phyloP scores from a whole-genome alignment of 2,113 vertebrate species.

The Salvelinus namaycush region DNA sequence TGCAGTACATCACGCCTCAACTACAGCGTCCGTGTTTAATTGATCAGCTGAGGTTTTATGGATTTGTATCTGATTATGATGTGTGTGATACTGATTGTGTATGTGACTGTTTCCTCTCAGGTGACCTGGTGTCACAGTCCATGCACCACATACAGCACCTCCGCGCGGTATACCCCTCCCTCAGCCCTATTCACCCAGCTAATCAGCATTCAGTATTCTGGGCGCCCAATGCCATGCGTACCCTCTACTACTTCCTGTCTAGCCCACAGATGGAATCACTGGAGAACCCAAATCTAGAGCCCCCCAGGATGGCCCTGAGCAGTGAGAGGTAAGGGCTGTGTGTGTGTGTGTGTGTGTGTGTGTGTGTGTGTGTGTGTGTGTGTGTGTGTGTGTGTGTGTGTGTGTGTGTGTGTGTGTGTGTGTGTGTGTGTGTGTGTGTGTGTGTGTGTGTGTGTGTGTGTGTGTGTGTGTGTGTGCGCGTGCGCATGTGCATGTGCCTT shows the following conservation, averaged over 20 bases:
- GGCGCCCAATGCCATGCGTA: constrained; percentile 87
- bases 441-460: too few relatives aligned
- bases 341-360: not conserved
- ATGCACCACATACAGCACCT: constrained; percentile 92
- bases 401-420: not conserved
- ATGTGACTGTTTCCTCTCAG: constrained; percentile 58
- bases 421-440: too few relatives aligned
- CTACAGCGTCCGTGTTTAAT: not conserved
- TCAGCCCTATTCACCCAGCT: constrained; percentile 72
- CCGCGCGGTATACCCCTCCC: constrained; percentile 57
- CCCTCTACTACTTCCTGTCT: constrained; percentile 92
- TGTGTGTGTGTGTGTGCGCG: too few relatives aligned
- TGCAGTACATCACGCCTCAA: not conserved
- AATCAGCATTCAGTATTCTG: constrained; percentile 82
- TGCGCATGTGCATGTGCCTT: not conserved
- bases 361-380: too few relatives aligned
- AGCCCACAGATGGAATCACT: constrained; percentile 90
- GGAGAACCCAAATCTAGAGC: constrained; percentile 92
- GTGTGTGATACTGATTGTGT: not conserved
- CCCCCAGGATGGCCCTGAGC: constrained; percentile 81
- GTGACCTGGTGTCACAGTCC: constrained; percentile 89
- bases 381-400: too few relatives aligned
- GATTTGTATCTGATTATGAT: too few relatives aligned
- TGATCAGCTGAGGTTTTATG: too few relatives aligned
- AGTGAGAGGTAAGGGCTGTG: constrained; percentile 79